Base-by-base conservation (phyloP, 2,797 vertebrate genomes). In the Lepidocolaptes lacrymiger region DNA sequence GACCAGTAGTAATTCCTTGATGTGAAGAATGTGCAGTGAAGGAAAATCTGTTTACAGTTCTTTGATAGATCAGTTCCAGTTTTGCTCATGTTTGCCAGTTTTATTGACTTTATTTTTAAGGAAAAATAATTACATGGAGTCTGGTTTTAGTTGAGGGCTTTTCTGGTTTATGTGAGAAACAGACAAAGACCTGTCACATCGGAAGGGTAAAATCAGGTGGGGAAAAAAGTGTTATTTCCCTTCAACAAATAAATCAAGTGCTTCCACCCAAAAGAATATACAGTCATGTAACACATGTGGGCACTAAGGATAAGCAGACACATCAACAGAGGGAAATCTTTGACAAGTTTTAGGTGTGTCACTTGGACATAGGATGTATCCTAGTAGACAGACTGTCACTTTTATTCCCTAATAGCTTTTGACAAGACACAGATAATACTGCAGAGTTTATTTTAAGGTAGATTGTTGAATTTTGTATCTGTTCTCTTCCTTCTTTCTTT, bases 191-290 rank as follows among this genome's bases (percentile, higher is more conserved):
- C 78, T 85, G 75, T 66, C 28, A 13, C 28, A 41, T 68, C 21
- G 39, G 48, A 74, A 58, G 63, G 83, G 52, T 76, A 82, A 72
- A 93, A 89, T 83, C 64, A 93, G 77, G 64, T 82, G 66, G 52
- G 52, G 44, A 62, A 86, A 81, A 56, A 64, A 74, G 15, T 48
- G 64, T 92, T 88, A 63, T 88, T 91, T 93, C 39, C 82, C 49
- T 84, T 89, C 88, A 91, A 52, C 58, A 96, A 90, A 89, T 90
- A 94, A 94, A 96, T 96, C 84, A 85, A 67, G 36, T 77, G 68
- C 77, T 88, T 82, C 71, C 61, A 83, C 67, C 3, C 7, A 8
- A 41, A 54, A 20, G 63, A 81, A 37, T 66, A 73, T 37, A 52
- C 84, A 83, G 61, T 62, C 39, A 3, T 32, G 83, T 86, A 71